A percentile compares a stretch with the other conserved stretches of the same genome.
Conservation (phyloP, 2,113 vertebrate genomes). For the Peucedramus taeniatus region DNA sequence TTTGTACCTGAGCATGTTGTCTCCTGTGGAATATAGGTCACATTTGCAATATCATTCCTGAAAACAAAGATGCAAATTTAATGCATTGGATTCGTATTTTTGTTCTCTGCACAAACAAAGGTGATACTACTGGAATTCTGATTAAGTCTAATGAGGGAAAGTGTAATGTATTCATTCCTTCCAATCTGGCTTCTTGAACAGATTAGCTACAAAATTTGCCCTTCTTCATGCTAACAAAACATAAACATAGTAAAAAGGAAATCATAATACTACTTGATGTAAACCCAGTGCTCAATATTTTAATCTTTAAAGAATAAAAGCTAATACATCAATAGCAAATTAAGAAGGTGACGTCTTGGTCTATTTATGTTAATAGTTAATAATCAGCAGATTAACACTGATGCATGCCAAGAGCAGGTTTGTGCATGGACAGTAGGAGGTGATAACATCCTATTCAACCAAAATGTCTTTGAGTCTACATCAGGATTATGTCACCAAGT, state of each 20-base stretch:
- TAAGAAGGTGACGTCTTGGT: not conserved
- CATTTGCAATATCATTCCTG: not conserved
- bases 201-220: slow-evolving; percentile 6
- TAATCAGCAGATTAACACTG: not conserved
- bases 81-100: not conserved
- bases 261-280: not conserved
- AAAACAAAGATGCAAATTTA: not conserved
- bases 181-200: not conserved
- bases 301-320: not conserved
- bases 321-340: not conserved
- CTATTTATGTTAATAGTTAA: not conserved
- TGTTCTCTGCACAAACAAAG: slow-evolving; percentile 18
- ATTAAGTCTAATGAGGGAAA: slow-evolving; percentile 12
- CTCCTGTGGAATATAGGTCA: not conserved
- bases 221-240: not conserved
- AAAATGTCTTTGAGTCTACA: not conserved
- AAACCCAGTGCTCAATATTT: not conserved
- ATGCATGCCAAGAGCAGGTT: not conserved
- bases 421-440: slow-evolving; percentile 13
- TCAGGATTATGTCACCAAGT: not conserved
- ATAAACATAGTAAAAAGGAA: slow-evolving; percentile 32
- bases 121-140: slow-evolving; percentile 3
- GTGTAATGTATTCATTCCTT: slow-evolving; percentile 28
- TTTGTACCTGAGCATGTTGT: not conserved
- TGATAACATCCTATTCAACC: slow-evolving; percentile 3